These are phyloP conservation scores for Clupea harengus DNA, from an alignment of 2,113 vertebrate genomes.

Conservation along the genomic window DNA sequence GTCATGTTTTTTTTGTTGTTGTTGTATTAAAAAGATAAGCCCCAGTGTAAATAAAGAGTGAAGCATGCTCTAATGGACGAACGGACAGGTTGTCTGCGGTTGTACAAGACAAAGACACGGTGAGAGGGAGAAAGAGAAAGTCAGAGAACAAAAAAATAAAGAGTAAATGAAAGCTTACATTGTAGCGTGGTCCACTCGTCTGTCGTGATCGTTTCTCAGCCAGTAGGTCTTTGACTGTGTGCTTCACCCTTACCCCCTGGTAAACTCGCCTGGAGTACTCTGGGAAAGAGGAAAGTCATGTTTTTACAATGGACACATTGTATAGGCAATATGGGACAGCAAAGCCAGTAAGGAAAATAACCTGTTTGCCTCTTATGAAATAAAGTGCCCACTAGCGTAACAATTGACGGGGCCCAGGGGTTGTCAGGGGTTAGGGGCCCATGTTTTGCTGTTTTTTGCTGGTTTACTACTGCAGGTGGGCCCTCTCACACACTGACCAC, in stretches of 20 bases:
- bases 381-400: too few relatives aligned
- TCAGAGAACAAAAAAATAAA: conserved; percentile 46
- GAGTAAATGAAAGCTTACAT: conserved; percentile 72
- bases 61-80: conserved; percentile 25
- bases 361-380: conserved; percentile 12
- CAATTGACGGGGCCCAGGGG: too few relatives aligned
- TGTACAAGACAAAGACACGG: conserved; percentile 36
- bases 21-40: conserved; percentile 59
- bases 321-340: conserved; percentile 24
- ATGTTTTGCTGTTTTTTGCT: too few relatives aligned
- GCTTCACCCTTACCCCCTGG: conserved; percentile 93
- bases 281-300: conserved; percentile 46
- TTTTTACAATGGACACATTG: neutral
- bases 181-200: conserved; percentile 74
- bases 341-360: neutral
- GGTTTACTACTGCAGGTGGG: too few relatives aligned
- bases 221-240: conserved; percentile 95
- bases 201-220: conserved; percentile 89
- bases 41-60: conserved; percentile 64
- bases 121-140: conserved; percentile 24
- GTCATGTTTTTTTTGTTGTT: conserved; percentile 37
- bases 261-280: conserved; percentile 89
- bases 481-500: too few relatives aligned
- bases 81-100: conserved; percentile 46
- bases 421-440: too few relatives aligned